phyloP scores from a whole-genome alignment of 2,113 vertebrate genomes.

The Colinus virginianus region DNA sequence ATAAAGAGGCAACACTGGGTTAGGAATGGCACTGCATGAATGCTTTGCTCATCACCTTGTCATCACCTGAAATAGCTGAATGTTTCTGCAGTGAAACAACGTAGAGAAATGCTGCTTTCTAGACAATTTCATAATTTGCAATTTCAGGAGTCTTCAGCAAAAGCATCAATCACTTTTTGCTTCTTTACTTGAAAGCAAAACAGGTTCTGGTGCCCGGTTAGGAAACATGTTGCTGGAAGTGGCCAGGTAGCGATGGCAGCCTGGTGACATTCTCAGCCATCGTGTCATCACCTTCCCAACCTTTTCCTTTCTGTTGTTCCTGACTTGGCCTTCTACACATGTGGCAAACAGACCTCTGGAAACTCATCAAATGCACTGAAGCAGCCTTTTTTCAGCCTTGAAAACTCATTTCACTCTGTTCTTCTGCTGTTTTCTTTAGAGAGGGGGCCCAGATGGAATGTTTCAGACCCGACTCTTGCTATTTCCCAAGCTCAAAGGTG shows the following conservation, averaged over 20 bases:
- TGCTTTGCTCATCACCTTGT: too few relatives aligned
- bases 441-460: background rate
- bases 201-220: background rate
- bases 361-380: background rate
- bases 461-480: background rate
- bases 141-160: background rate
- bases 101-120: background rate
- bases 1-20: background rate
- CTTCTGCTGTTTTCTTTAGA: background rate
- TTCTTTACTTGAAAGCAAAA: accelerated
- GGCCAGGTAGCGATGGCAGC: background rate
- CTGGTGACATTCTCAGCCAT: background rate
- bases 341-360: background rate
- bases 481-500: background rate
- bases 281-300: background rate
- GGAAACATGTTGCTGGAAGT: background rate
- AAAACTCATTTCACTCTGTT: background rate
- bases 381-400: background rate
- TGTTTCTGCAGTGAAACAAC: background rate
- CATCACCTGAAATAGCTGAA: background rate
- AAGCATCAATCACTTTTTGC: background rate
- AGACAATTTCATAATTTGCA: background rate
- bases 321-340: background rate
- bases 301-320: background rate
- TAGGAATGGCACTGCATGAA: background rate